phyloP scores from a whole-genome alignment of 1,140 invertebrate species.

The Nasonia giraulti region DNA sequence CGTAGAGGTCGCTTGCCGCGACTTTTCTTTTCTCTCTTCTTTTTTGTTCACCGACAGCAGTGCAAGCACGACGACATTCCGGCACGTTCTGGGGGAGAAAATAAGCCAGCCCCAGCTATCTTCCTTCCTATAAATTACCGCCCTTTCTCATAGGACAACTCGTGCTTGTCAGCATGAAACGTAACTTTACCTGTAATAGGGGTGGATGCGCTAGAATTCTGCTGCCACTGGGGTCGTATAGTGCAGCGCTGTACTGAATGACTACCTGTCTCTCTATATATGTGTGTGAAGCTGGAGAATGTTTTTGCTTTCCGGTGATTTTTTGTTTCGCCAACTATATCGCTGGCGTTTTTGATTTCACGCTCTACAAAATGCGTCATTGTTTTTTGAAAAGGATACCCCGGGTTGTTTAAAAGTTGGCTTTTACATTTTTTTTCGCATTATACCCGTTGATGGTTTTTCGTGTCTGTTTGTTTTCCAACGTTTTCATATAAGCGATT shows the following conservation, averaged over 20 bases:
- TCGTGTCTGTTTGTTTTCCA: no score
- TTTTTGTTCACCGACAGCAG: background rate
- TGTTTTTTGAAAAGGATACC: no score
- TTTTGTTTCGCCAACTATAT: background rate
- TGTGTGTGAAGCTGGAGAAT: background rate
- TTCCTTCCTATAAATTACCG: conserved; percentile 42
- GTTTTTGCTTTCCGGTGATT: background rate
- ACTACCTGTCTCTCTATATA: background rate
- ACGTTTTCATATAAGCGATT: no score
- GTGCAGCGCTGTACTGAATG: background rate
- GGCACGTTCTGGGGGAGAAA: conserved; percentile 34
- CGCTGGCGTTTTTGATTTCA: background rate
- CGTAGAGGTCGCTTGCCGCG: background rate
- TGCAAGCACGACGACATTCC: conserved; percentile 19
- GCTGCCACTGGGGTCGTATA: background rate
- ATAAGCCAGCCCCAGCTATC: conserved; percentile 31
- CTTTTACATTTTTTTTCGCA: no score
- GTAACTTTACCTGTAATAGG: conserved; percentile 34
- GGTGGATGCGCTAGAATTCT: conserved; percentile 13
- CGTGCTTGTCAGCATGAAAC: conserved; percentile 21
- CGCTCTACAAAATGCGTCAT: background rate
- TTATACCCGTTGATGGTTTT: no score
- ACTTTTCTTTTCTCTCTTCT: background rate
- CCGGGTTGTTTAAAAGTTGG: no score
- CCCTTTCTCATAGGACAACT: conserved; percentile 14